Conservation (phyloP, 2,113 vertebrate species). For the Mastomys natalensis region DNA sequence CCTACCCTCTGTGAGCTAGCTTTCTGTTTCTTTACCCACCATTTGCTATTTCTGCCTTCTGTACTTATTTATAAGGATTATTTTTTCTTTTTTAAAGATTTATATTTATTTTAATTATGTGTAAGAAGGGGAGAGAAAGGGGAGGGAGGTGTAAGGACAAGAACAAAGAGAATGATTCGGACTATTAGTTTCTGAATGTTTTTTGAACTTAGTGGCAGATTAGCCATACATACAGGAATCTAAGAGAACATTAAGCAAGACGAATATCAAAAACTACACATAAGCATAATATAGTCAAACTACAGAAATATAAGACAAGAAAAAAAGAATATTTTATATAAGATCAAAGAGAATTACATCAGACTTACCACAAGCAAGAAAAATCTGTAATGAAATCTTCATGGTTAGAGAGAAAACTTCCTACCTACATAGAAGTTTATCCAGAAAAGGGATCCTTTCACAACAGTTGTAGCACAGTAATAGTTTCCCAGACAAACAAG, state of each 20-base stretch:
- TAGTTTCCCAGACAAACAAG: conserved; percentile 35
- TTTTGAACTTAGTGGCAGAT: conserved; percentile 45
- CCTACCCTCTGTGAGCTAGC: conserved; percentile 31
- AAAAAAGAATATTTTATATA: conserved; percentile 21
- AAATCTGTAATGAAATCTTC: conserved; percentile 9
- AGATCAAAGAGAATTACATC: conserved; percentile 47
- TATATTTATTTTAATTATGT: background rate
- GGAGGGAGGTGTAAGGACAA: background rate
- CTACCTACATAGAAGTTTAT: background rate
- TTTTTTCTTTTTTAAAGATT: background rate
- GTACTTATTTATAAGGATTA: conserved; percentile 50
- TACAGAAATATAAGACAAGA: conserved; percentile 47
- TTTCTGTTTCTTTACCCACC: conserved; percentile 47
- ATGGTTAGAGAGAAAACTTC: background rate
- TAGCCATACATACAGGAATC: background rate
- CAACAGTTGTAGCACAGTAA: background rate
- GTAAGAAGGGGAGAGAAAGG: background rate
- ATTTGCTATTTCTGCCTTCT: conserved; percentile 4
- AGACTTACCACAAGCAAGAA: conserved; percentile 25
- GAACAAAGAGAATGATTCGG: conserved; percentile 38
- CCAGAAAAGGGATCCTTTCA: background rate
- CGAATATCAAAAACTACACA: background rate
- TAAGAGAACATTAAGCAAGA: conserved; percentile 15
- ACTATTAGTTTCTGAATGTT: conserved; percentile 25
- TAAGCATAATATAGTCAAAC: conserved; percentile 27